Percentiles rank a stretch among this genome's conserved stretches.
Evolutionary conservation across 2,113 vertebrate species (phyloP).

Genomic region (Rhombomys opimus): DNA sequence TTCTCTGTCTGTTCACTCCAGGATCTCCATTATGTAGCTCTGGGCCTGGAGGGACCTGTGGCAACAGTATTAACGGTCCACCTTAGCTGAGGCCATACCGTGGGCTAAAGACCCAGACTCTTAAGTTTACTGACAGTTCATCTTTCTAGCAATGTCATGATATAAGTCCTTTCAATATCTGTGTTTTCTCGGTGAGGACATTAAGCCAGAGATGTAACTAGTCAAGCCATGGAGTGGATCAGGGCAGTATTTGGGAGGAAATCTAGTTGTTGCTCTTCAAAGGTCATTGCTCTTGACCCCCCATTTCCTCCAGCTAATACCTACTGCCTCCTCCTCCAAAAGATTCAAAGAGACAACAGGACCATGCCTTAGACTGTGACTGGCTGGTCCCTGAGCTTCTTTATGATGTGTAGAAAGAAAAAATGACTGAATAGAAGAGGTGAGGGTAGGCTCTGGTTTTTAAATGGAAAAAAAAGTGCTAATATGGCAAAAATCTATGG

Average conservation of each 20-base stretch:
- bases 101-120: not conserved
- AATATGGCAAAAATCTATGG: not conserved
- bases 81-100: too few species aligned
- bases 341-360: not conserved
- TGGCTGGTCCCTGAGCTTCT: not conserved
- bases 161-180: not conserved
- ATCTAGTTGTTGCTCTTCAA: not conserved
- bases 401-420: not conserved
- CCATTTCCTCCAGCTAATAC: not conserved
- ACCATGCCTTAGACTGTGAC: too few species aligned
- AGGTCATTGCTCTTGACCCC: not conserved
- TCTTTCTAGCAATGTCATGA: not conserved
- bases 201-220: not conserved
- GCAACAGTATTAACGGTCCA: not conserved
- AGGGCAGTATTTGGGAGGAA: not conserved
- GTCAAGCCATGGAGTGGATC: not conserved
- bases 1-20: not conserved
- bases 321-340: not conserved
- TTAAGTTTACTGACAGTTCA: not conserved
- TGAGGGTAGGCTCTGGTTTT: not conserved
- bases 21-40: not conserved
- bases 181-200: constrained; percentile 36
- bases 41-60: not conserved
- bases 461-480: constrained; percentile 19
- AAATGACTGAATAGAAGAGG: not conserved